Conservation (phyloP, 1,140 invertebrate genomes). For the Drosophila miranda region DNA sequence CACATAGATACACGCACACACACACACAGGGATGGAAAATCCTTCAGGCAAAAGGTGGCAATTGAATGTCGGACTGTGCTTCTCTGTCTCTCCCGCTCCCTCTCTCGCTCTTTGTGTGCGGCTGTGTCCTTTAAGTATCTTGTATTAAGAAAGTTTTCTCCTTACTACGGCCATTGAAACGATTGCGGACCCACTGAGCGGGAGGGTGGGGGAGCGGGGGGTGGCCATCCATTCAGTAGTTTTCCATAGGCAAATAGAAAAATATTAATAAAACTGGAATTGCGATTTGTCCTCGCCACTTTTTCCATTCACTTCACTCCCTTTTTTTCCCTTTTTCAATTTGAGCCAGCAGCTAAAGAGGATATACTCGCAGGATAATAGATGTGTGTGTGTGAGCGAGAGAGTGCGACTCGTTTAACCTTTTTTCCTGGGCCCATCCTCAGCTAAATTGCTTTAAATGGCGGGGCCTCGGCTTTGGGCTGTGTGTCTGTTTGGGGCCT, state of each 20-base stretch:
- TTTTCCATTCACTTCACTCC: conserved; percentile 21
- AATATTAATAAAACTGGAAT: conserved; percentile 77
- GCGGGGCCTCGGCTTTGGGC: conserved; percentile 21
- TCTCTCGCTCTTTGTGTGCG: background rate
- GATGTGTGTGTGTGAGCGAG: conserved; percentile 22
- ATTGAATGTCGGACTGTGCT: conserved; percentile 44
- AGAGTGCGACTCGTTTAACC: conserved; percentile 33
- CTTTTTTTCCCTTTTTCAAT: conserved; percentile 39
- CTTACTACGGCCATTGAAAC: conserved; percentile 61
- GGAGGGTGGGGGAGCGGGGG: conserved; percentile 19
- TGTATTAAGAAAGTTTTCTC: conserved; percentile 73
- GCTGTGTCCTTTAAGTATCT: conserved; percentile 63
- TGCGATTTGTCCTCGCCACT: conserved; percentile 68
- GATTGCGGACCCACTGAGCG: conserved; percentile 26
- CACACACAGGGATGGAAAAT: conserved; percentile 54
- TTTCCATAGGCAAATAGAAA: conserved; percentile 75
- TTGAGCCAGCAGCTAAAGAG: conserved; percentile 32
- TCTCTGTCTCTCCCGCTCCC: conserved; percentile 1
- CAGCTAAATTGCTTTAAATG: conserved; percentile 55
- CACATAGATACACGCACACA: conserved; percentile 24
- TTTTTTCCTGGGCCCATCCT: conserved; percentile 11
- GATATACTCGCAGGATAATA: conserved; percentile 39
- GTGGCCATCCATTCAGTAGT: conserved; percentile 58
- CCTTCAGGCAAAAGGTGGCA: conserved; percentile 36
- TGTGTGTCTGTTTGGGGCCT: conserved; percentile 30